Percentiles rank a stretch among this genome's conserved stretches.
Conservation (phyloP, 2,888 invertebrate species). For the Pachycephus smyrnensis region DNA sequence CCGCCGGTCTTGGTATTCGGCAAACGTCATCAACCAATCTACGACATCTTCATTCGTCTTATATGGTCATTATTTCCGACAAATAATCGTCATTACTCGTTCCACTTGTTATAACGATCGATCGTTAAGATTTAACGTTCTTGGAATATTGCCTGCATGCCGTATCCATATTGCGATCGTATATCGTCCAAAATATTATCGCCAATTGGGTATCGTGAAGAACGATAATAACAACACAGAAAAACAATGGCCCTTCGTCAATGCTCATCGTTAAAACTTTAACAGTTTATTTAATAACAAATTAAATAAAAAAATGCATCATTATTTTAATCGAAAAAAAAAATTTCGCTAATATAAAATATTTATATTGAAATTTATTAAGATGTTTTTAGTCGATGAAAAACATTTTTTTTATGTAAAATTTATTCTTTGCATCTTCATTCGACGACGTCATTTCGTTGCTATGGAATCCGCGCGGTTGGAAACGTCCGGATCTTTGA, state of each 20-base stretch:
- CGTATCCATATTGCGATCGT: neutral
- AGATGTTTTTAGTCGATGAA: too few relatives aligned
- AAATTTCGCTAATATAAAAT: too few relatives aligned
- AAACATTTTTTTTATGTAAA: too few relatives aligned
- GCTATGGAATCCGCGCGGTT: neutral
- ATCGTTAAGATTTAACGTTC: conserved; percentile 9
- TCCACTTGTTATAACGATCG: conserved; percentile 12
- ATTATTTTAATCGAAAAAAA: too few relatives aligned
- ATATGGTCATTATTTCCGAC: conserved; percentile 33
- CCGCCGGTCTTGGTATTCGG: neutral
- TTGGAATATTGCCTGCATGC: neutral
- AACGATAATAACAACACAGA: too few relatives aligned
- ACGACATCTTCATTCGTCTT: conserved; percentile 35
- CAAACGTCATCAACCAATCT: neutral
- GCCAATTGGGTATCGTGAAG: neutral
- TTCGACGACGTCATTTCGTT: neutral
- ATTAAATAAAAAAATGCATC: too few relatives aligned
- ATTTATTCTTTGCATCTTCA: too few relatives aligned
- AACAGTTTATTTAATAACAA: too few relatives aligned
- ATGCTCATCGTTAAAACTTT: too few relatives aligned
- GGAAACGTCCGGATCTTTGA: neutral
- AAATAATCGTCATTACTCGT: conserved; percentile 36
- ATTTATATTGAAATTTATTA: too few relatives aligned
- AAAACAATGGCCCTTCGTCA: too few relatives aligned
- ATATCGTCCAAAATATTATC: neutral